These are phyloP conservation scores for Nipponia nippon DNA, from an alignment of 2,113 vertebrate genomes.

Conservation along the genomic window DNA sequence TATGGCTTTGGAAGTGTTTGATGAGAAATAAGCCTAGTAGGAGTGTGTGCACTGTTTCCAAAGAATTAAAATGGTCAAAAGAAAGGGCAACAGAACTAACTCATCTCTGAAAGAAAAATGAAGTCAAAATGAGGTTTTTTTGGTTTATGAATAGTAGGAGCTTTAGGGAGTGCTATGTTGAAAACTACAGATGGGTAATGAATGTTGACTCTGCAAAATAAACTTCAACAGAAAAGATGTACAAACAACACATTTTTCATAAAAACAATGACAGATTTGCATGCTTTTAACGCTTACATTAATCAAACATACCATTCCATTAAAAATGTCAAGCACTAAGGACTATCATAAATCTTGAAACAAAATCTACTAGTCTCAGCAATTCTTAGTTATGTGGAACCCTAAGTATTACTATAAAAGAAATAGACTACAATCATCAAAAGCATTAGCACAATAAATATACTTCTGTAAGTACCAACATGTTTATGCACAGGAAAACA, in stretches of 20 bases:
- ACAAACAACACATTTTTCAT: constrained; percentile 29
- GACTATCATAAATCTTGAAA: constrained; percentile 29
- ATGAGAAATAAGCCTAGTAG: constrained; percentile 23
- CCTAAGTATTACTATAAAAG: not conserved
- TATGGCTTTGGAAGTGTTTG: constrained; percentile 31
- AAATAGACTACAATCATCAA: not conserved
- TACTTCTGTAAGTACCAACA: not conserved
- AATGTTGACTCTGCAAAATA: constrained; percentile 46
- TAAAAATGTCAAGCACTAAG: constrained; percentile 10
- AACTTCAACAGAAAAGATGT: constrained; percentile 20
- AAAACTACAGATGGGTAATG: constrained; percentile 57
- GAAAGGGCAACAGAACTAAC: constrained; percentile 40
- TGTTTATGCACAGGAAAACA: not conserved
- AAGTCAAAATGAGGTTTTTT: constrained; percentile 24
- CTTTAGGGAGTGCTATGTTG: constrained; percentile 43
- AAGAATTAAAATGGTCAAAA: constrained; percentile 51
- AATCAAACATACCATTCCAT: constrained; percentile 41
- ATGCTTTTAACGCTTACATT: constrained; percentile 30
- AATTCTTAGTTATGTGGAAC: not conserved
- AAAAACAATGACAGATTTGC: constrained; percentile 32
- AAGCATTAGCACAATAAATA: not conserved
- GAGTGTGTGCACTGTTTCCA: constrained; percentile 14
- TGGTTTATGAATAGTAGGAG: constrained; percentile 20
- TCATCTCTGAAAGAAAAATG: constrained; percentile 58
- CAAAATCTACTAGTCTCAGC: constrained; percentile 11